Base-by-base conservation (phyloP, 1,140 invertebrate species). In the Bicyclus anynana region DNA sequence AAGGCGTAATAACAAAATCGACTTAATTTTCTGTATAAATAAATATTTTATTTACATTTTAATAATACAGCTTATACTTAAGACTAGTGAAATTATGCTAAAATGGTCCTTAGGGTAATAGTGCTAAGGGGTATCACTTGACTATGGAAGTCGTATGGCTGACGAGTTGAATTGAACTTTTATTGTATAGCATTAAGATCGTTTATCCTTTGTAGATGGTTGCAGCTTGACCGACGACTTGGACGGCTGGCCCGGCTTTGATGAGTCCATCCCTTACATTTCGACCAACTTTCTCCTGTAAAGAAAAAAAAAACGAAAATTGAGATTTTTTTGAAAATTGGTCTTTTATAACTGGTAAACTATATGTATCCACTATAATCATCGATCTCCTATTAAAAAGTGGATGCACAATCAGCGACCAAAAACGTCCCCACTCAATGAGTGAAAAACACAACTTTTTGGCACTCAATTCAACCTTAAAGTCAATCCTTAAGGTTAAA, bases 221-320 rank as follows among this genome's bases (percentile, higher is more conserved):
- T 6, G 62, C 27, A 5, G 72, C 75, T 27, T 74, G 59, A 0
- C 72, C 68, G 3, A 80, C 64, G 1, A 84, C 81, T 0, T 53
- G 61, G 0, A 85, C 70, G 0, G 79, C 81, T 44, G 81, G 79
- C 0, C 77, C 80, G 5, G 80, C 83, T 40, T 78, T 82, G 53
- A 78, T 76, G 21, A 86, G 50, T 3, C 72, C 77, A 56, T 86
- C 70, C 16, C 83, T 59, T 0, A 83, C 55, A 35, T 72, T 68
- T 42, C 71, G 69, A 2, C 74, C 78, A 1, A 72, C 59, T 50
- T 69, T 64, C 35, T 84, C 79, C 80, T 84, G 71, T 18, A 74
- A 74, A 65, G 54, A 48, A 65, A 29, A 50, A 50, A 48, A 37
- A 46, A n/a, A n/a, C n/a, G n/a, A n/a, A n/a, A n/a, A n/a, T n/a